A percentile compares a stretch with the other conserved stretches of the same genome.
These are phyloP conservation scores for Polypedilum pembai DNA, from an alignment of 1,140 invertebrate species.

Conservation along the genomic window DNA sequence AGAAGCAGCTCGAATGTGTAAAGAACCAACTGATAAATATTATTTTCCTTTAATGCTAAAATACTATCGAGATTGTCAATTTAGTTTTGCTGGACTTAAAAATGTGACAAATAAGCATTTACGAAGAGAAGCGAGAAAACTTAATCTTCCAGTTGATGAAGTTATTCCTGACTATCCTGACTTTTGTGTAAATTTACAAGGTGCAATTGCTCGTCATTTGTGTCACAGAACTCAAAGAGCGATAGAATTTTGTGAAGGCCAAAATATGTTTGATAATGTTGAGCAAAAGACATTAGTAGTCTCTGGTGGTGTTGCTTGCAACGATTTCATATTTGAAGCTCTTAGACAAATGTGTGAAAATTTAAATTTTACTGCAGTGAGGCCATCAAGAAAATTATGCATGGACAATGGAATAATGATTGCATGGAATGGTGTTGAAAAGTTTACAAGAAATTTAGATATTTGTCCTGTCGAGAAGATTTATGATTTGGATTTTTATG, in stretches of 20 bases:
- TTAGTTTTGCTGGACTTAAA: constrained; percentile 75
- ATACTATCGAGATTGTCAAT: constrained; percentile 65
- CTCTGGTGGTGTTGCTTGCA: constrained; percentile 94
- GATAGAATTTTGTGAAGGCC: constrained; percentile 61
- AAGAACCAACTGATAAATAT: constrained; percentile 55
- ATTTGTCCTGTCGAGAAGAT: constrained; percentile 45
- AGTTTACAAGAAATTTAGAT: constrained; percentile 45
- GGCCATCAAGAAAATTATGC: constrained; percentile 80
- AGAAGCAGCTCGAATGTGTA: constrained; percentile 60
- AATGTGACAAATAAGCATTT: constrained; percentile 49
- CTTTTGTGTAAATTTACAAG: constrained; percentile 79
- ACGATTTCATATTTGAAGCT: constrained; percentile 67
- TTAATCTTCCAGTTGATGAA: constrained; percentile 49
- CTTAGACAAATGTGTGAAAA: constrained; percentile 60
- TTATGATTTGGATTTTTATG: constrained; percentile 46
- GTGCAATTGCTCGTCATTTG: constrained; percentile 67
- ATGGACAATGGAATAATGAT: constrained; percentile 99
- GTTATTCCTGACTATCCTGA: constrained; percentile 74
- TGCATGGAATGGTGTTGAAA: constrained; percentile 94
- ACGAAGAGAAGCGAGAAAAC: constrained; percentile 51
- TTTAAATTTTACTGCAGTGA: constrained; percentile 56
- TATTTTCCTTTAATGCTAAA: constrained; percentile 55
- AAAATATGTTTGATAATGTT: constrained; percentile 50
- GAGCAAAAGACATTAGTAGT: constrained; percentile 60
- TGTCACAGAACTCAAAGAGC: constrained; percentile 73